Evolutionary conservation across 2,888 invertebrate genomes (phyloP), one percentile per base, ranked within the genome.

Genomic region (Eugnorisma glareosa): DNA sequence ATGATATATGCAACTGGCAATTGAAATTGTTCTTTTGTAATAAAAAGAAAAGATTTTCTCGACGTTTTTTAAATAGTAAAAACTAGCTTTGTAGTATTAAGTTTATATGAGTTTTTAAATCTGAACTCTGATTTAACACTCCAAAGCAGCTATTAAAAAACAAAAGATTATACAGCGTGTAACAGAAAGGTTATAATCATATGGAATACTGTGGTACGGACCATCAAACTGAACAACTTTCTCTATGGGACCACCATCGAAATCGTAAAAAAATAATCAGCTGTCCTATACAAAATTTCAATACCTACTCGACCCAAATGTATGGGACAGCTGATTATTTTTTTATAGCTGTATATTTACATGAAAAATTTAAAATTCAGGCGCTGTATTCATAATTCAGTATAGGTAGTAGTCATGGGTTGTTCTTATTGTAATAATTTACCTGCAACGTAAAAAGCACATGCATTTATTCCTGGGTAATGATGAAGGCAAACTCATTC

Each of bases 401-500:
- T 66, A 31, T 24, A n/a, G n/a, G n/a, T 7, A 13, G 11, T 11
- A 40, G 11, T 11, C 37, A 6, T 37, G 37, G 10, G 43, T 43
- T 43, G 1, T 43, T 43, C 3, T 43, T 43, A 43, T 43, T 43
- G 43, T 43, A 43, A 43, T 43, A 43, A 43, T 48, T 48, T 57
- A 61, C 59, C 13, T 66, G 48, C 40, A 59, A 64, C 7, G 10
- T 57, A 28, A 79, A 77, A 54, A 48, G 7, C 10, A 24, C 48
- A 45, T 61, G 31, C 48, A 66, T 75, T 48, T 67, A 11, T 73
- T 83, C 71, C 45, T 63, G 66, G 51, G 59, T 45, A 43, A 31
- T 75, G 70, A 79, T 79, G 45, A 73, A 83, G 57, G 72, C 48
- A 84, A 79, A 88, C 80, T 81, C 63, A 86, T 88, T 87, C 74